Base-by-base conservation (phyloP, 2,113 vertebrate species). In the Arizona elegans region DNA sequence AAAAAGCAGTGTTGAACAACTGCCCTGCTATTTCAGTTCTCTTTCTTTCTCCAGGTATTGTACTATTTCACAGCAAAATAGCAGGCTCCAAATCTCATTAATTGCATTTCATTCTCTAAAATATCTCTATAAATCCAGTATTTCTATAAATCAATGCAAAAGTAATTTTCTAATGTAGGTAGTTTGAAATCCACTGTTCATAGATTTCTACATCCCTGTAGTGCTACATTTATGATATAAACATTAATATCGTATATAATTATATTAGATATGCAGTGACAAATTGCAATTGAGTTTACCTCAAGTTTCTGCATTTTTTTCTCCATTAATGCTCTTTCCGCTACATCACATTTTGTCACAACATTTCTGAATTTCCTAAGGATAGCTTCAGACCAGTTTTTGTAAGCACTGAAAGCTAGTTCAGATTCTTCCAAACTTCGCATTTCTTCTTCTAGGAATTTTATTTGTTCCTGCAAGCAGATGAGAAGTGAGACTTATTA, bases 401-500 rank as follows among this genome's bases (percentile, higher is more conserved):
- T 97, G 95, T 99, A 99, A 94, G 98, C 96, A 65, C 93, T 94
- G 86, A 99, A 98, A 91, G 98, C 98, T 19, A 97, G 96, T 59
- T 99, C 98, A 2, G 99, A 98, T 94, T 99, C 99, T 29, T 98
- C 98, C 33, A 99, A 97, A 95, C 97, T 98, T 93, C 96, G 98
- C 91, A 99, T 97, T 96, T 99, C 99, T 95, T 99, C 98, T 95
- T 99, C 98, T 52, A 99, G 97, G 95, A 98, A 98, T 95, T 99
- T 99, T 91, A 99, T 97, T 96, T 98, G 98, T 91, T 99, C 99
- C 99, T 99, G 94, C 52, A 96, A 94, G 94, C 12, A 95, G 93
- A 95, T 56, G 92, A 58, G 62, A 94, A 56, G 55, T 53, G 9
- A 10, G 93, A 50, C 3, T 38, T 50, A 26, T 3, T 26, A 19